Conservation (phyloP, 2,888 invertebrate genomes). For the Ennomos quercinarius region DNA sequence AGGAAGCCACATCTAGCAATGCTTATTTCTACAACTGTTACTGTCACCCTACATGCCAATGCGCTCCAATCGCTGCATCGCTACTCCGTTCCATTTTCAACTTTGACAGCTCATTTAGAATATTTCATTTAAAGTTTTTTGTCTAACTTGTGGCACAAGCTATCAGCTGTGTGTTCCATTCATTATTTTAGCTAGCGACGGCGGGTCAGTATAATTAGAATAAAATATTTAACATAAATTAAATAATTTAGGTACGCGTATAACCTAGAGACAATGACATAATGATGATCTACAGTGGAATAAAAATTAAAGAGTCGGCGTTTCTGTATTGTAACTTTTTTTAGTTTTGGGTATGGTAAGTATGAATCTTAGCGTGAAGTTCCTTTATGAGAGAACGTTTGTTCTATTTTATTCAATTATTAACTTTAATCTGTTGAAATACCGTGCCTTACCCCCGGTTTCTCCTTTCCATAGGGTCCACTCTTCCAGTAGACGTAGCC, state of each 20-base stretch:
- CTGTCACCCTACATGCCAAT: conserved; percentile 17
- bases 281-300: too few species aligned
- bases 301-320: too few species aligned
- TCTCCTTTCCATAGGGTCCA: too few species aligned
- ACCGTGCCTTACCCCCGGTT: too few species aligned
- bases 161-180: conserved; percentile 17
- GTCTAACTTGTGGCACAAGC: conserved; percentile 2
- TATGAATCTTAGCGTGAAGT: too few species aligned
- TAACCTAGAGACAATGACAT: background rate
- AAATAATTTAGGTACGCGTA: conserved; percentile 18
- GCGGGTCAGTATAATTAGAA: conserved; percentile 15
- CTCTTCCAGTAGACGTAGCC: too few species aligned
- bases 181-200: conserved; percentile 20
- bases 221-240: conserved; percentile 36
- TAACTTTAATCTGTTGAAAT: too few species aligned
- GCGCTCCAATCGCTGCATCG: conserved; percentile 26
- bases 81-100: conserved; percentile 39
- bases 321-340: too few species aligned
- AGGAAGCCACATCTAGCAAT: conserved; percentile 5
- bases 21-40: conserved; percentile 12
- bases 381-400: too few species aligned
- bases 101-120: conserved; percentile 36
- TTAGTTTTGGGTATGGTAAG: too few species aligned
- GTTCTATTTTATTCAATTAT: too few species aligned
- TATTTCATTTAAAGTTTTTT: conserved; percentile 15